A percentile compares a stretch with the other conserved stretches of the same genome.
These are phyloP conservation scores for Caretta caretta DNA, from an alignment of 2,113 vertebrate genomes.

Conservation along the genomic window DNA sequence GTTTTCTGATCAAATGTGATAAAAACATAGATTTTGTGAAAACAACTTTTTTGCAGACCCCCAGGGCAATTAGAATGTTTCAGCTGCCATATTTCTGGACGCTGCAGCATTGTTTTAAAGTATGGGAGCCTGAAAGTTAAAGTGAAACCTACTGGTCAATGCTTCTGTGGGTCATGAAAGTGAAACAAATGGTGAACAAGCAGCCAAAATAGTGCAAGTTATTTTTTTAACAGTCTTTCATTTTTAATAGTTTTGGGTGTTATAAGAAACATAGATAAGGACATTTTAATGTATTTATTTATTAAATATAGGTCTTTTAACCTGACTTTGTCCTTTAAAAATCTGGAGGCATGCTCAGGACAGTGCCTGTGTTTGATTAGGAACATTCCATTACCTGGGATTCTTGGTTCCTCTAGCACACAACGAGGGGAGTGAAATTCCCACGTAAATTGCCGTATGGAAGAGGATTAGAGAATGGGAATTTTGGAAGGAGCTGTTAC, in stretches of 20 bases:
- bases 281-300: neutral
- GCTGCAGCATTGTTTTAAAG: neutral
- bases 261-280: neutral
- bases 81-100: neutral
- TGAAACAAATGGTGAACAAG: neutral
- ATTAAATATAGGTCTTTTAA: neutral
- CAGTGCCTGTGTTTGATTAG: neutral
- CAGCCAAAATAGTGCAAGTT: neutral
- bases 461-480: neutral
- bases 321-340: neutral
- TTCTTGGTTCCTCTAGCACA: neutral
- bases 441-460: neutral
- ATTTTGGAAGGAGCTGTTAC: neutral
- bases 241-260: neutral
- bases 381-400: rapidly evolving
- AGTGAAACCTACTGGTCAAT: neutral
- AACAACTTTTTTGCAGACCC: neutral
- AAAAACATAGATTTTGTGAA: neutral
- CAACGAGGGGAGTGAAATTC: neutral
- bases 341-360: neutral
- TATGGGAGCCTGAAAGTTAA: neutral
- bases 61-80: neutral
- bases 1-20: neutral
- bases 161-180: neutral
- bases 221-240: neutral